phyloP scores from a whole-genome alignment of 2,113 vertebrate genomes.

The Formicarius rufipectus region DNA sequence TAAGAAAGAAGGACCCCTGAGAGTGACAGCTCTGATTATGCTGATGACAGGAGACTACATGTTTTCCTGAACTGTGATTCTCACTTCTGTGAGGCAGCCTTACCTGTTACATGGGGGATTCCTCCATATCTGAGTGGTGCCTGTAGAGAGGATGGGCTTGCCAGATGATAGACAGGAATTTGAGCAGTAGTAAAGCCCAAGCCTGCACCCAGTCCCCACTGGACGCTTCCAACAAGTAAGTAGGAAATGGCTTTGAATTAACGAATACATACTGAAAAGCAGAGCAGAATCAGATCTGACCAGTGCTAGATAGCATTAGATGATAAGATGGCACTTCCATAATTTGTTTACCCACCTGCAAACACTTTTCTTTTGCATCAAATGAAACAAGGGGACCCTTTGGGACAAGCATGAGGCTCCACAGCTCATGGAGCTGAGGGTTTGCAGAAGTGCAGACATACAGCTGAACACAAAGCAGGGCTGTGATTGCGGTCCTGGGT shows the following conservation, averaged over 20 bases:
- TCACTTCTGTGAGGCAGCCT: neutral
- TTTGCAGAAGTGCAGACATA: constrained; percentile 5
- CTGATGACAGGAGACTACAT: neutral
- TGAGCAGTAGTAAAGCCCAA: neutral
- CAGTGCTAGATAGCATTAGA: neutral
- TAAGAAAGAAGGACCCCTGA: neutral
- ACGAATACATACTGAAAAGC: neutral
- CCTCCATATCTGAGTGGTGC: neutral
- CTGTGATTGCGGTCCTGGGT: constrained; percentile 27
- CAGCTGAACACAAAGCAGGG: neutral
- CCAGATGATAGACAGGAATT: neutral
- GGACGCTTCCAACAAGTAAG: neutral
- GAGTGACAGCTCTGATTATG: neutral
- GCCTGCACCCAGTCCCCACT: neutral
- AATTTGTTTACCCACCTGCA: neutral
- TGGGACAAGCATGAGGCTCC: neutral
- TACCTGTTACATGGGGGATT: neutral
- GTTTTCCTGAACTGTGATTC: neutral
- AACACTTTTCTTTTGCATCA: neutral
- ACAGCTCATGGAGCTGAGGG: neutral
- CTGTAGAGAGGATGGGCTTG: neutral
- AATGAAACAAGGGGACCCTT: neutral
- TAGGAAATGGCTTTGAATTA: neutral
- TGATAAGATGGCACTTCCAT: neutral
- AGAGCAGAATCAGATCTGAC: neutral